Conservation (phyloP, 2,797 vertebrate species). For the Lacerta viridis region DNA sequence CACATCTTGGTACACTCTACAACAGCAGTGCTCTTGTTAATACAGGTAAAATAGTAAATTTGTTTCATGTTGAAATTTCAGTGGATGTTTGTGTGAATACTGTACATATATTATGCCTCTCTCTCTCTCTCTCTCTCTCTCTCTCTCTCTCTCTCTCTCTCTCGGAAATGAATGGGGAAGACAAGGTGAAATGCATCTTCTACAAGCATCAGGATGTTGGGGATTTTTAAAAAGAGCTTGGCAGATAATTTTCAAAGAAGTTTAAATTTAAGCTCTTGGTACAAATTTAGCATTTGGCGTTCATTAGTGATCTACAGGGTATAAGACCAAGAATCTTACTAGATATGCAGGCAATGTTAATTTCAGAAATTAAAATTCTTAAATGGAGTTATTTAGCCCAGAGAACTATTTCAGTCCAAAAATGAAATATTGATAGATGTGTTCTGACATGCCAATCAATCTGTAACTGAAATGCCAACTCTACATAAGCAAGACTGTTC, state of each 20-base stretch:
- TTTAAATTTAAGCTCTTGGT: background rate
- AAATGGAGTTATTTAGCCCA: background rate
- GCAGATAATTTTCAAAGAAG: background rate
- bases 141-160: background rate
- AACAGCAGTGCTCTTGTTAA: constrained; percentile 99
- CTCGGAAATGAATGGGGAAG: background rate
- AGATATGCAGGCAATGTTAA: background rate
- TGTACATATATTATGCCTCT: background rate
- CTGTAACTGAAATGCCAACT: background rate
- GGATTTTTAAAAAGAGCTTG: background rate
- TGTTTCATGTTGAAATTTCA: constrained; percentile 10
- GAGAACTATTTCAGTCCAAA: background rate
- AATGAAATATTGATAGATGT: background rate
- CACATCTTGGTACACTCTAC: constrained; percentile 97
- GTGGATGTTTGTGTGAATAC: background rate
- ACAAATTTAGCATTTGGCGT: background rate
- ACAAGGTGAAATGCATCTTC: background rate
- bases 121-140: background rate
- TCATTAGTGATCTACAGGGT: background rate
- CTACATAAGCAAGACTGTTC: background rate
- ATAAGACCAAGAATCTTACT: background rate
- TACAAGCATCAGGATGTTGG: background rate
- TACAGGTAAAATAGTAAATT: constrained; percentile 85
- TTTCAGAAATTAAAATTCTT: background rate
- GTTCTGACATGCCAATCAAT: background rate